Conservation (phyloP, 2,888 invertebrate species). For the Gryllus longicercus region DNA sequence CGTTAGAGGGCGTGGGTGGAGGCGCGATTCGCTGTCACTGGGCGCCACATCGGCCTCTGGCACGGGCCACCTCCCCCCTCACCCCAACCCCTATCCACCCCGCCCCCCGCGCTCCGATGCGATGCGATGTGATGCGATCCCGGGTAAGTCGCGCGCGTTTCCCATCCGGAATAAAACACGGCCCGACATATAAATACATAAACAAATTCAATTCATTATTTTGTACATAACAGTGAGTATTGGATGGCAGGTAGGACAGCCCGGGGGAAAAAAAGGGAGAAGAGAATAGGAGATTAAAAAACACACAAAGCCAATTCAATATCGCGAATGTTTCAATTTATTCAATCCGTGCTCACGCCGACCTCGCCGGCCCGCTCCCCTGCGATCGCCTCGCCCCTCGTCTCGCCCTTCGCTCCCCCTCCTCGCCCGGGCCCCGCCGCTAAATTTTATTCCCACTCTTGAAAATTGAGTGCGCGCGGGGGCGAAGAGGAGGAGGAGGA, state of each 20-base stretch:
- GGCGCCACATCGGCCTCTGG: not conserved
- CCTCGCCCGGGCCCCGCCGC: conserved; percentile 20
- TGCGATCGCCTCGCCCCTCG: conserved; percentile 20
- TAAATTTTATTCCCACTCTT: conserved; percentile 34
- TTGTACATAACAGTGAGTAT: conserved; percentile 10
- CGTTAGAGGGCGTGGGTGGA: too few relatives aligned
- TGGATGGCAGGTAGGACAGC: conserved; percentile 5
- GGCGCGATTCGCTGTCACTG: too few relatives aligned
- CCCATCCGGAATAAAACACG: conserved; percentile 1
- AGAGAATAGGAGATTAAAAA: conserved; percentile 7
- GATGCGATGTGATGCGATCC: conserved; percentile 4
- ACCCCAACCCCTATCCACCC: not conserved
- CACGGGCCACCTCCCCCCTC: not conserved
- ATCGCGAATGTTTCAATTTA: conserved; percentile 19
- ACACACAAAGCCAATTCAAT: conserved; percentile 17
- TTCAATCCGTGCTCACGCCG: conserved; percentile 21
- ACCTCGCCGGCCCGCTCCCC: not conserved
- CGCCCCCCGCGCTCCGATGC: not conserved
- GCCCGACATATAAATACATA: conserved; percentile 5
- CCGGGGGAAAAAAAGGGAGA: not conserved
- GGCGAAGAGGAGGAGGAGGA: not conserved
- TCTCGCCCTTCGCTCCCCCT: conserved; percentile 17
- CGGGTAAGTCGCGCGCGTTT: not conserved
- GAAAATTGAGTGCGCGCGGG: conserved; percentile 34
- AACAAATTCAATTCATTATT: conserved; percentile 17